Evolutionary conservation across 2,113 vertebrate genomes (phyloP), one percentile per base, ranked within the genome.

Genomic region (Vidua macroura): DNA sequence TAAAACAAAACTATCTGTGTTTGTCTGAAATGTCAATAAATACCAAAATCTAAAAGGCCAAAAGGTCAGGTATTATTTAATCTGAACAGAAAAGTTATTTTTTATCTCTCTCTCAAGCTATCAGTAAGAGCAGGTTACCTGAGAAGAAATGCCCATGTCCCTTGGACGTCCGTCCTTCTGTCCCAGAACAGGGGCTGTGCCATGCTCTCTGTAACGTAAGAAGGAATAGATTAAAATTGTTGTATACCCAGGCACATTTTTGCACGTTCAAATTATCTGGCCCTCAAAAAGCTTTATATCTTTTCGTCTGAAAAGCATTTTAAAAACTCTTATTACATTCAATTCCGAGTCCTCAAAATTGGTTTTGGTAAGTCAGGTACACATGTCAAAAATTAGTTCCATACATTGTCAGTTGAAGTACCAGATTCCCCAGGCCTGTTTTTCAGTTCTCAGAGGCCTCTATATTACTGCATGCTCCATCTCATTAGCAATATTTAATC

Each of bases 41-140:
- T 76, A 81, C 69, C 79, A 55, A 88, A 90, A 70, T 48, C 8
- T 1, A 86, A 81, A 70, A 92, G 63, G 69, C 81, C 81, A 63
- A 53, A 82, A 85, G 96, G 83, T 92, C 62, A 33, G 59, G n/a
- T 11, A 86, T 64, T 90, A 90, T 58, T 92, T 80, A 88, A 88
- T 17, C 64, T 5, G 2, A 62, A 46, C 53, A 35, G 52, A 84
- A 86, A 75, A 86, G 23, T 39, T 49, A 33, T 86, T 82, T 93
- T 74, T 44, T 76, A 31, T 86, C 37, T 51, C 35, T 56, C 30
- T 12, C 0, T 49, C 4, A 93, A 92, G 56, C 15, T 5, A 2
- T 64, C 37, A 68, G 56, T 33, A 96, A 41, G 4, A 19, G 68
- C 43, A 33, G 23, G 3, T 95, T 97, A 97, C 96, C 96, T 86